Base-by-base conservation (phyloP, 2,113 vertebrate genomes). In the Eolophus roseicapilla region DNA sequence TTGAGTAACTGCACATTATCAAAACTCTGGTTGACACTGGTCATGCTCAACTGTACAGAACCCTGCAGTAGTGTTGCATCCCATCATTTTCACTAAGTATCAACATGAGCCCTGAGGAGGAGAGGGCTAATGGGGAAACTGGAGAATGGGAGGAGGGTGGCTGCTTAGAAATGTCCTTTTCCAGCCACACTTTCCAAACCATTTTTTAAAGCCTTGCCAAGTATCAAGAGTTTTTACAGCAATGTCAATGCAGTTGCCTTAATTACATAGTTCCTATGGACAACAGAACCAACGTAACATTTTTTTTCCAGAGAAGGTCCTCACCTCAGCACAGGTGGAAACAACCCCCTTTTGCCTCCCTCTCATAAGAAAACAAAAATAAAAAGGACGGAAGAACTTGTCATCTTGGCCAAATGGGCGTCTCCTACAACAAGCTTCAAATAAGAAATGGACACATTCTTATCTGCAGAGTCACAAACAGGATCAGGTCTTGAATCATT, bases 51-150 rank as follows among this genome's bases (percentile, higher is more conserved):
- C 87, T 75, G 49, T 55, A 77, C 75, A 94, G 86, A 95, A 95
- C 88, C 90, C 94, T 96, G 97, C 88, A 98, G 97, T 97, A 90
- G 97, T 97, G 95, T 93, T 94, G 88, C 62, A 94, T 95, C 39
- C 86, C 77, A 97, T 96, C 93, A 94, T 84, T 71, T 96, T 92
- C 81, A 91, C 95, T 97, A 94, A 97, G 92, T 93, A 95, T 97
- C 89, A 97, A 73, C 93, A 55, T 9, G 21, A 65, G 90, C 95
- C 97, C 89, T 65, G 84, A 96, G 97, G 92, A 96, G 24, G 65
- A 74, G 91, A 90, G 86, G 35, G 86, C 94, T 82, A 78, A 86
- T 81, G 60, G 68, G 44, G 67, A 79, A 88, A 94, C 67, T 65
- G 64, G 63, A 81, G 65, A 93, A 90, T 6, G 35, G 43, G 63